Evolutionary conservation across 2,797 vertebrate species (phyloP), one percentile per base, ranked within the genome.

Genomic region (Sebastes hopkinsi): DNA sequence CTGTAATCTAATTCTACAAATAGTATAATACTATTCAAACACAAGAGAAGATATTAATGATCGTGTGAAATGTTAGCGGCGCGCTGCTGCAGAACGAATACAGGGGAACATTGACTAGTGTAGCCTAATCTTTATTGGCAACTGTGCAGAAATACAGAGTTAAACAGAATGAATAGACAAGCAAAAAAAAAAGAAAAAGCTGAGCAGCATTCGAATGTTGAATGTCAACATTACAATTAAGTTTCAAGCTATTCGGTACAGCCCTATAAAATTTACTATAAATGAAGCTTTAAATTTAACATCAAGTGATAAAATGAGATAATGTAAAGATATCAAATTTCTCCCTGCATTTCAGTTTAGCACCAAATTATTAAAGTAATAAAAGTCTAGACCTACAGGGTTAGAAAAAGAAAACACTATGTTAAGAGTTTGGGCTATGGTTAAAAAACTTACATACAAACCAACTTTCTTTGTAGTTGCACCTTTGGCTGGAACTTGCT

Each of bases 401-500:
- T 20, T 20, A 30, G 3, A 71, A 67, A 25, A 25, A 2, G 29
- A 56, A 66, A 75, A 9, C 5, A 62, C 7, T 1, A 42, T 10
- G 16, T 30, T 67, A 14, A 13, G 38, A n/a, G 16, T 72, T 23
- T 30, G 14, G 25, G 12, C 1, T 13, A 67, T 52, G 20, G 27
- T 54, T 65, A 3, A 74, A 74, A 74, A 25, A 38, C 6, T 8
- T 29, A 5, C 6, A 60, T 20, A 18, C 9, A 77, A 56, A 67
- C 23, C 22, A 34, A 60, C 75, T 70, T 61, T 34, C 34, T 78
- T 61, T 85, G 72, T 58, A 71, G 64, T 42, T 29, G 22, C 11
- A 82, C 25, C 30, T 64, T 81, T 74, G 67, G 27, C 62, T 82
- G 25, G 34, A 79, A 67, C n/a, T 58, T 70, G 20, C 25, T 67